phyloP scores from a whole-genome alignment of 1,140 invertebrate species.

The Zophobas atratus region DNA sequence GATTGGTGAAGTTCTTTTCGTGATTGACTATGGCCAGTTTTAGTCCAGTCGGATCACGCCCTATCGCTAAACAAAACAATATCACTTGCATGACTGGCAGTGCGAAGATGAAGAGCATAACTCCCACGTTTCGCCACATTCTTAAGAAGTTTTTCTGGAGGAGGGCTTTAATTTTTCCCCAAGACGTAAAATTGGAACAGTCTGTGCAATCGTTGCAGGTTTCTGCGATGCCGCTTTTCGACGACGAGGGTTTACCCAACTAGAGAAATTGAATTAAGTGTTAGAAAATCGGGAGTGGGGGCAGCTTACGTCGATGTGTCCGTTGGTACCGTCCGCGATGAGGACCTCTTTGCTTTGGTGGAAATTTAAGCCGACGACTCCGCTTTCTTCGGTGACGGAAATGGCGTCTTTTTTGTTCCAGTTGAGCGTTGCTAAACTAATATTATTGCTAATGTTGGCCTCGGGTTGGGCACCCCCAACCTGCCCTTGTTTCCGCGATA shows the following conservation, averaged over 20 bases:
- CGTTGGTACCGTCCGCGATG: constrained; percentile 82
- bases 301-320: constrained; percentile 67
- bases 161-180: constrained; percentile 74
- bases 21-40: constrained; percentile 90
- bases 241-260: constrained; percentile 55
- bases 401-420: constrained; percentile 87
- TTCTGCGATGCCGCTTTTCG: constrained; percentile 56
- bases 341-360: constrained; percentile 91
- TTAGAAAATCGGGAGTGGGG: constrained; percentile 25
- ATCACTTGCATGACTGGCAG: constrained; percentile 94
- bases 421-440: constrained; percentile 83
- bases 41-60: constrained; percentile 88
- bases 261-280: constrained; percentile 29
- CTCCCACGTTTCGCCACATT: constrained; percentile 91
- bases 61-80: constrained; percentile 95
- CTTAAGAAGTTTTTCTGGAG: constrained; percentile 94
- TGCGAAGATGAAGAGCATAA: constrained; percentile 92
- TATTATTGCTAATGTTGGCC: constrained; percentile 83
- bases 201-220: constrained; percentile 63
- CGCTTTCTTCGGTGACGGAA: constrained; percentile 86
- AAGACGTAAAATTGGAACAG: constrained; percentile 68
- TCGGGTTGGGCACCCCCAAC: constrained; percentile 60
- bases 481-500: constrained; percentile 77
- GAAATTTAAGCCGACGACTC: constrained; percentile 89
- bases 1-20: constrained; percentile 77